Conservation (phyloP, 2,113 vertebrate species). For the Anhinga anhinga region DNA sequence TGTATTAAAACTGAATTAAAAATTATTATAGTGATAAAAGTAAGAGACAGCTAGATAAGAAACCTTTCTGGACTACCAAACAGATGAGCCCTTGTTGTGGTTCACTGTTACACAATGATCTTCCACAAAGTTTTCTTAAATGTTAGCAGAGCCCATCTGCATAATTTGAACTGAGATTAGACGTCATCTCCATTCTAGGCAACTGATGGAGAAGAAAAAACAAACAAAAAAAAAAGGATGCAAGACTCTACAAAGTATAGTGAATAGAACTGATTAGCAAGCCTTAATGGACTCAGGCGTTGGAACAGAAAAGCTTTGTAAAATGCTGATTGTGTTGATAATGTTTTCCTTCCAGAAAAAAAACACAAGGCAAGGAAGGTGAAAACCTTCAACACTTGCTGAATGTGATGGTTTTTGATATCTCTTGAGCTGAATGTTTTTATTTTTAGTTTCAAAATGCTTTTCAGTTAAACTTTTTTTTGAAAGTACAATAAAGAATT, state of each 20-base stretch:
- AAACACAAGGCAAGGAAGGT: not conserved
- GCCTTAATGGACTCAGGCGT: not conserved
- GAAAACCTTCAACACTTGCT: not conserved
- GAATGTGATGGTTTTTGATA: not conserved
- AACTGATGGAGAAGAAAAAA: fast-evolving
- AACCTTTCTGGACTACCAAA: not conserved
- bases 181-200: not conserved
- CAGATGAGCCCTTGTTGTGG: not conserved
- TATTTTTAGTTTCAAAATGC: not conserved
- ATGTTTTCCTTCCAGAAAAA: not conserved
- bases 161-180: not conserved
- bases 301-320: not conserved
- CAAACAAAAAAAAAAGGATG: not conserved
- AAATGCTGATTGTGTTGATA: not conserved
- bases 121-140: not conserved
- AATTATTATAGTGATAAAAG: not conserved
- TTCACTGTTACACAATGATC: fast-evolving
- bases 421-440: not conserved
- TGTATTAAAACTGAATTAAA: not conserved
- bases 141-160: not conserved
- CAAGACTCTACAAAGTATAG: not conserved
- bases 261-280: not conserved
- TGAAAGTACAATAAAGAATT: not conserved
- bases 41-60: not conserved
- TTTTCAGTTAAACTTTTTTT: not conserved